These are phyloP conservation scores for Calliphora vomitoria DNA, from an alignment of 2,888 invertebrate species.

Conservation along the genomic window DNA sequence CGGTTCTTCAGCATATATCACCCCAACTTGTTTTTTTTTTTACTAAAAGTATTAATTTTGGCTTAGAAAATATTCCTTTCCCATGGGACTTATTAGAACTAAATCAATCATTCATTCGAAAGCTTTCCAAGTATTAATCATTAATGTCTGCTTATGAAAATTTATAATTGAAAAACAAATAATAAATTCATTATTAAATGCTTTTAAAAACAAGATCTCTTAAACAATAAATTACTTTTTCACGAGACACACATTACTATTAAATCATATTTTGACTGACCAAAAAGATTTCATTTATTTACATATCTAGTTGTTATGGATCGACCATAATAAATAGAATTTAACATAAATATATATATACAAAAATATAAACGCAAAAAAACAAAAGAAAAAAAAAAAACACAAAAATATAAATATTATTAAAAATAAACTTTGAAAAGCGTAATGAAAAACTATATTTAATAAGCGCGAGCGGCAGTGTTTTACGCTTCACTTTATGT, in stretches of 20 bases:
- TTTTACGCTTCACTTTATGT: constrained; percentile 58
- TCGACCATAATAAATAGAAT: constrained; percentile 48
- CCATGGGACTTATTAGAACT: too few relatives aligned
- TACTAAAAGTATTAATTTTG: too few relatives aligned
- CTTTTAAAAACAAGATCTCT: neutral
- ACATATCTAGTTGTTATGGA: constrained; percentile 46
- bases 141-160: too few relatives aligned
- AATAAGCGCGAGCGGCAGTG: constrained; percentile 68
- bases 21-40: too few relatives aligned
- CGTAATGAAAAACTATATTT: constrained; percentile 73
- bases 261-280: neutral
- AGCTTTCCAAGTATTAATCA: too few relatives aligned
- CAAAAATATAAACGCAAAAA: constrained; percentile 10
- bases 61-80: too few relatives aligned
- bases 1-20: too few relatives aligned
- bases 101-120: too few relatives aligned
- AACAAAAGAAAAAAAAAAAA: constrained; percentile 33
- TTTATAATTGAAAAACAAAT: too few relatives aligned
- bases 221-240: neutral
- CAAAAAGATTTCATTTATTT: constrained; percentile 37
- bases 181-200: neutral
- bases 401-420: constrained; percentile 24
- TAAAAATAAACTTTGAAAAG: constrained; percentile 65
- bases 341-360: constrained; percentile 13
- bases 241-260: neutral